Conservation (phyloP, 2,113 vertebrate species). For the Mustela lutreola region DNA sequence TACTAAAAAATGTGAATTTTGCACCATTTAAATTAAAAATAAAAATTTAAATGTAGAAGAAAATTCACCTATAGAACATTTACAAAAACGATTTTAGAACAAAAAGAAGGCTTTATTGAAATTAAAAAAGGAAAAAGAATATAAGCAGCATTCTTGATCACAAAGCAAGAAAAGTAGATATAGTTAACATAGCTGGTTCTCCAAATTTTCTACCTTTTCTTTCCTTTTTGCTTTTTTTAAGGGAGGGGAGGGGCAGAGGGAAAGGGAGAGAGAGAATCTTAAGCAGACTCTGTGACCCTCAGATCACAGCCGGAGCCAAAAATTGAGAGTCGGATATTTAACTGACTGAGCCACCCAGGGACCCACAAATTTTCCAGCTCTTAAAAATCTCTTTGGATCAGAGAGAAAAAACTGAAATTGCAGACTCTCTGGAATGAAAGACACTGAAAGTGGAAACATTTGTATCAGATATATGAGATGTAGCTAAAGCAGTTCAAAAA, state of each 20-base stretch:
- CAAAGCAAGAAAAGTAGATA: not conserved
- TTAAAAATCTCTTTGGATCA: not conserved
- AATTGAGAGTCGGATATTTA: not conserved
- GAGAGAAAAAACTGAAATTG: not conserved
- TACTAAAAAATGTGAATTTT: not conserved
- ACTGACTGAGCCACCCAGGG: not conserved
- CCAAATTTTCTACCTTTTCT: not conserved
- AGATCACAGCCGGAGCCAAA: not conserved
- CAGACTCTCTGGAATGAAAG: not conserved
- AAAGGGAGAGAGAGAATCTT: no score
- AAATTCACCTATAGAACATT: not conserved
- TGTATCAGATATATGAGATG: not conserved
- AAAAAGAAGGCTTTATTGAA: not conserved
- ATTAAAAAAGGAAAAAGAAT: not conserved
- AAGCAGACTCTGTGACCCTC: no score
- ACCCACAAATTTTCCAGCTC: not conserved
- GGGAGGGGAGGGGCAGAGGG: no score
- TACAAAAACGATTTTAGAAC: not conserved
- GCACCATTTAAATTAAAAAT: not conserved
- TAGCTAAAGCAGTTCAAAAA: not conserved
- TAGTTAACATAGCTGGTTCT: not conserved
- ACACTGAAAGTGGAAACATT: not conserved
- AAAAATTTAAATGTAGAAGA: not conserved
- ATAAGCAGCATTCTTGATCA: not conserved
- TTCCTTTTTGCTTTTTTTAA: no score